phyloP scores from a whole-genome alignment of 2,888 invertebrate genomes.

The Lasioglossum zephyrum region DNA sequence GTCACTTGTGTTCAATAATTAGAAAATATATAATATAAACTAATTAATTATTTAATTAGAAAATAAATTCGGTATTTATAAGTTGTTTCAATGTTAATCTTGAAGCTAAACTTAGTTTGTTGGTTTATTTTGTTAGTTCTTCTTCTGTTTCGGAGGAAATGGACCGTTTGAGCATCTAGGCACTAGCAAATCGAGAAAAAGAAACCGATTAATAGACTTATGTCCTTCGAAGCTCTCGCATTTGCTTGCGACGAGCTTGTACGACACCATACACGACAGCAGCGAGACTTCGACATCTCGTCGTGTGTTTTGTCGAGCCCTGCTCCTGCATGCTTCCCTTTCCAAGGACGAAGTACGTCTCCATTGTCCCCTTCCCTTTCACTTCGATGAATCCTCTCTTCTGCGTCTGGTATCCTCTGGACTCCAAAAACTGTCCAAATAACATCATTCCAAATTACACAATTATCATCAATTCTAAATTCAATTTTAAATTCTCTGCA shows the following conservation, averaged over 20 bases:
- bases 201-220: slow-evolving; percentile 54
- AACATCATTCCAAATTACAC: not conserved
- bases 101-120: not conserved
- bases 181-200: slow-evolving; percentile 41
- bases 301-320: slow-evolving; percentile 88
- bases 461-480: not conserved
- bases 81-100: not conserved
- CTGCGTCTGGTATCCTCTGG: slow-evolving; percentile 90
- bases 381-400: slow-evolving; percentile 94
- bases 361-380: slow-evolving; percentile 98
- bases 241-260: slow-evolving; percentile 91
- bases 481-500: too few relatives aligned
- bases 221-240: slow-evolving; percentile 78
- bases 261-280: slow-evolving; percentile 96
- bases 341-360: slow-evolving; percentile 95
- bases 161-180: slow-evolving; percentile 45
- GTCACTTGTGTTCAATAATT: not conserved
- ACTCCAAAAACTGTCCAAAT: slow-evolving; percentile 88
- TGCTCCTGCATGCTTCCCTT: slow-evolving; percentile 87
- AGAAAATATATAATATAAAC: too few relatives aligned
- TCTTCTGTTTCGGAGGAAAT: slow-evolving; percentile 1
- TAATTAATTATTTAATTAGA: too few relatives aligned
- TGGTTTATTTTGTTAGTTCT: not conserved
- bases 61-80: not conserved
- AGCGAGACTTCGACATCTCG: slow-evolving; percentile 91